Evolutionary conservation across 1,140 invertebrate genomes (phyloP), one percentile per base, ranked within the genome.

Genomic region (Episyrphus balteatus): DNA sequence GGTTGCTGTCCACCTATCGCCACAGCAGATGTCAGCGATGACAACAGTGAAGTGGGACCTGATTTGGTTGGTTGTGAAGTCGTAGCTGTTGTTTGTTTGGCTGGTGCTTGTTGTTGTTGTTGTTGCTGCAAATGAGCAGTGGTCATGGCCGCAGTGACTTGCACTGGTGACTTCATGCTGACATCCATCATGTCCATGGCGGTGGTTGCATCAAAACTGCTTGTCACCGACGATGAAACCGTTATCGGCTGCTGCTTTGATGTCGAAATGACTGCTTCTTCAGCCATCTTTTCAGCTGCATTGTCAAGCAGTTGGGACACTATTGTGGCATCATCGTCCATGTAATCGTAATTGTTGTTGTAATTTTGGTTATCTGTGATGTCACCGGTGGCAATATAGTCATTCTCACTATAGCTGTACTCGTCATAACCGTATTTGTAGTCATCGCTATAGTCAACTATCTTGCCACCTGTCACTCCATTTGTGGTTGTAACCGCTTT

Each of bases 381-480:
- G 32, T 49, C 48, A 45, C 48, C 48, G 7, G 48, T 49, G 7
- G 48, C 48, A 6, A 49, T 49, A 39, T 49, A 49, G 36, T 17
- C 15, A 42, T 44, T 38, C 17, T 58, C 55, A 39, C n/a, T 41
- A 26, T 51, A 53, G 17, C 42, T 36, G 51, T 53, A 59, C 17
- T 53, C 54, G 32, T 52, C 43, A 42, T 38, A 51, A 2, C 46
- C 34, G 12, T 49, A 11, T 3, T 55, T 42, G 36, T 42, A 46
- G 19, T 37, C 48, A 45, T 53, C 43, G 15, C 38, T 26, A 47
- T 48, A 48, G 42, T 48, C 47, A 8, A 48, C 47, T 9, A 40
- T 21, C 14, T 34, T 48, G 17, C 39, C 39, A 15, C 10, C 17
- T 19, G 15, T 41, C 17, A 31, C 17, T 18, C 26, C 36, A 26